Percentiles rank a stretch among this genome's conserved stretches.
These are phyloP conservation scores for Tetragonisca angustula DNA, from an alignment of 2,888 invertebrate genomes.

Conservation along the genomic window DNA sequence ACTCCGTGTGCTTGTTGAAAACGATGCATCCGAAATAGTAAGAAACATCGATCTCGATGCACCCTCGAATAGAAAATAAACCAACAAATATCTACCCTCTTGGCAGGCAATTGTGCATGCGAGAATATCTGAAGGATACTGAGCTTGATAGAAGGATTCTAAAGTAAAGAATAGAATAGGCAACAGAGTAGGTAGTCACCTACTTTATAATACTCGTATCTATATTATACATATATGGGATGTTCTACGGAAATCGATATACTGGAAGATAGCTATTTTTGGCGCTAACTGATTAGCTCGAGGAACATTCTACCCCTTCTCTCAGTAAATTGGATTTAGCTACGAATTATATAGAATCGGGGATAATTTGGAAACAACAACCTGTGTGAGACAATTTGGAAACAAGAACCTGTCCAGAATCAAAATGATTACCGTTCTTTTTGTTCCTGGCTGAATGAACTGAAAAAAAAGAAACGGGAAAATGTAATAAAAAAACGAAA, in stretches of 20 bases:
- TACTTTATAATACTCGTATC: slow-evolving; percentile 60
- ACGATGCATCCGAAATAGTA: slow-evolving; percentile 53
- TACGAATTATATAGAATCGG: neutral
- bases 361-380: neutral
- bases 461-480: neutral
- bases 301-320: slow-evolving; percentile 4
- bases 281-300: slow-evolving; percentile 26
- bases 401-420: neutral
- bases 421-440: neutral
- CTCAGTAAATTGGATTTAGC: neutral
- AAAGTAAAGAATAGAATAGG: slow-evolving; percentile 60
- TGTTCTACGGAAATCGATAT: slow-evolving; percentile 66
- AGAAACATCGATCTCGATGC: slow-evolving; percentile 45
- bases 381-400: neutral
- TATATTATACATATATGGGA: slow-evolving; percentile 59
- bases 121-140: slow-evolving; percentile 61
- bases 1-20: neutral
- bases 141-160: slow-evolving; percentile 59
- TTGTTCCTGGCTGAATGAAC: neutral
- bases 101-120: slow-evolving; percentile 69
- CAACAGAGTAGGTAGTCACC: slow-evolving; percentile 59
- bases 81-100: slow-evolving; percentile 59
- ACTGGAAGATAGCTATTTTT: slow-evolving; percentile 50
- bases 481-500: neutral
- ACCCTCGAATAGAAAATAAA: slow-evolving; percentile 40